These are phyloP conservation scores for Drosophila silvestris DNA, from an alignment of 2,888 invertebrate genomes.

Conservation along the genomic window DNA sequence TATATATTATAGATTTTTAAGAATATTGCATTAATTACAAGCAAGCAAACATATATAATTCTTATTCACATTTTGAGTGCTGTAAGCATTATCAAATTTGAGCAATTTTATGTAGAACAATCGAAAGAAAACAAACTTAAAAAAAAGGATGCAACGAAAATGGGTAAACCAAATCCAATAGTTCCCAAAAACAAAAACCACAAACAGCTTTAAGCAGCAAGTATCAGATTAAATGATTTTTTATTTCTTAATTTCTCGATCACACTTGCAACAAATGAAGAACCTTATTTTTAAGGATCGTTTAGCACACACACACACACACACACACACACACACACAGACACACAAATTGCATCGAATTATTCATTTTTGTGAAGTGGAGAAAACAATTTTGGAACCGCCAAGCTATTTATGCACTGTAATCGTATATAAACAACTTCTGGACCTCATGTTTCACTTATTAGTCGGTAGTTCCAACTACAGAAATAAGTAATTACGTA, in stretches of 20 bases:
- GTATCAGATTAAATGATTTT: neutral
- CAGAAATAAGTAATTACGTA: constrained; percentile 28
- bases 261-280: neutral
- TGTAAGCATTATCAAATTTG: constrained; percentile 26
- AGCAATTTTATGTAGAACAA: constrained; percentile 37
- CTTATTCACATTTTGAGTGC: constrained; percentile 25
- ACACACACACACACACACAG: constrained; percentile 5
- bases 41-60: constrained; percentile 6
- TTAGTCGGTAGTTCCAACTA: constrained; percentile 37
- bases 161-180: constrained; percentile 16
- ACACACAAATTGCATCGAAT: constrained; percentile 28
- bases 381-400: constrained; percentile 39
- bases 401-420: constrained; percentile 51
- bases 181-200: constrained; percentile 8
- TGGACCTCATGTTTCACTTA: constrained; percentile 77
- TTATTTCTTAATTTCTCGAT: neutral
- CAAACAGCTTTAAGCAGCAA: constrained; percentile 34
- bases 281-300: neutral
- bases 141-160: constrained; percentile 57
- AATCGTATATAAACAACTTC: constrained; percentile 71
- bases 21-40: constrained; percentile 16
- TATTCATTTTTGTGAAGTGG: constrained; percentile 24
- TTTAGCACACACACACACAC: constrained; percentile 4
- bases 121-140: constrained; percentile 30
- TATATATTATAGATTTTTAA: constrained; percentile 34